Evolutionary conservation across 2,797 vertebrate genomes (phyloP).

Genomic region (Parauchenoglanis punctatus): DNA sequence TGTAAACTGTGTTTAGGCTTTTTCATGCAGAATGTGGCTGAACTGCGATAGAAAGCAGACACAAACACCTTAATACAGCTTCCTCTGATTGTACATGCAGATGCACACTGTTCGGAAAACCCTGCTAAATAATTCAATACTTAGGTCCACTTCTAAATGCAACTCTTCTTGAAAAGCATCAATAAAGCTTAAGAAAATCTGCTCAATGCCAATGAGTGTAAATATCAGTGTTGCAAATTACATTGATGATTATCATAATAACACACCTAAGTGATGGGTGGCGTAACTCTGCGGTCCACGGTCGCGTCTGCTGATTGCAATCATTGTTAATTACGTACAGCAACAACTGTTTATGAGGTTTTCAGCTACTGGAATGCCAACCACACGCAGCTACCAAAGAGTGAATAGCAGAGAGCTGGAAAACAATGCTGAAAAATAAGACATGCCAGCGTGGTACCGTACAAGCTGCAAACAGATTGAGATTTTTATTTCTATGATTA

Average conservation of each 20-base stretch:
- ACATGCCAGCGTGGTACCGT: neutral
- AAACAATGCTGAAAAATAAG: neutral
- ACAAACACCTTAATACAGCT: neutral
- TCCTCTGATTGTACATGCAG: neutral
- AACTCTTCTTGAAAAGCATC: slow-evolving; percentile 7
- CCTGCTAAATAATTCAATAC: neutral
- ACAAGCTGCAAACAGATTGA: neutral
- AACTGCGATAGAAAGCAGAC: neutral
- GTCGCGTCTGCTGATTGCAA: slow-evolving; percentile 75
- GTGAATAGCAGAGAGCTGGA: neutral
- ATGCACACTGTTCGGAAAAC: neutral
- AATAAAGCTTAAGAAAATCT: slow-evolving; percentile 31
- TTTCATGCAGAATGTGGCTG: neutral
- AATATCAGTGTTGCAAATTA: slow-evolving; percentile 70
- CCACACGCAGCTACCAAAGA: slow-evolving; percentile 16
- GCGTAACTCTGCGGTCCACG: slow-evolving; percentile 63
- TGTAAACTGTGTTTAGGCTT: too few species aligned
- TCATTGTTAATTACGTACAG: slow-evolving; percentile 73
- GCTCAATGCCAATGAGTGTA: slow-evolving; percentile 58
- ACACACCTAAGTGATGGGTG: slow-evolving; percentile 74
- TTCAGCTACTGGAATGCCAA: slow-evolving; percentile 31
- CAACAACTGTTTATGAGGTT: slow-evolving; percentile 40
- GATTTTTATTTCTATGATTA: neutral
- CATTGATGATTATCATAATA: slow-evolving; percentile 77
- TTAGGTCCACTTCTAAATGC: neutral